These are phyloP conservation scores for Anodontia alba DNA, from an alignment of 2,888 invertebrate genomes.

Conservation along the genomic window DNA sequence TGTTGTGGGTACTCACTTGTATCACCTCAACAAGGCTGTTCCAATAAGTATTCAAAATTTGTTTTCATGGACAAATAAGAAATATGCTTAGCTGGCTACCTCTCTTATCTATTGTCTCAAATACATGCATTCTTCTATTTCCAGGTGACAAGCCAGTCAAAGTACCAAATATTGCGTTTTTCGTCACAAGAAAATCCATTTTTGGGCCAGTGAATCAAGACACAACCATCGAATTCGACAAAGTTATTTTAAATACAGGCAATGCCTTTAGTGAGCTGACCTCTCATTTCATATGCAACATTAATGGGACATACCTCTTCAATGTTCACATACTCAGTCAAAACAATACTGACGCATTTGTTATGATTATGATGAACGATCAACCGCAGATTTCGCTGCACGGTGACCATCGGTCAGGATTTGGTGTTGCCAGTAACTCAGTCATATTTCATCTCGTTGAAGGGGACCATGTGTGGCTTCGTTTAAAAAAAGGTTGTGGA, in stretches of 20 bases:
- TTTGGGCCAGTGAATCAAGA: conserved; percentile 83
- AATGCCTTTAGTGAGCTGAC: conserved; percentile 80
- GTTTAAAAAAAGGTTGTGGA: conserved; percentile 81
- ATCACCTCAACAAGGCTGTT: too few species aligned
- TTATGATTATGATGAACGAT: conserved; percentile 83
- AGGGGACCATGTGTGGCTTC: conserved; percentile 83
- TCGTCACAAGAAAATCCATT: conserved; percentile 78
- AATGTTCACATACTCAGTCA: conserved; percentile 81
- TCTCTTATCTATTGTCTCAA: too few species aligned
- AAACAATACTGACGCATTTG: conserved; percentile 80
- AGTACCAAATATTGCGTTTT: conserved; percentile 80
- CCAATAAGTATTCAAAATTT: too few species aligned
- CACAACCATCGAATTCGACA: conserved; percentile 81
- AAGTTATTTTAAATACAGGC: conserved; percentile 80
- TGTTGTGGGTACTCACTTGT: too few species aligned
- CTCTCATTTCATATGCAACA: conserved; percentile 81
- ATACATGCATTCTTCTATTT: conserved; percentile 24
- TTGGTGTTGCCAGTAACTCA: conserved; percentile 83
- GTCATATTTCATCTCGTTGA: conserved; percentile 77
- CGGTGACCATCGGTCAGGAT: conserved; percentile 82
- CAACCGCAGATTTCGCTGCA: conserved; percentile 82
- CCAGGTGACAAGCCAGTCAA: conserved; percentile 72
- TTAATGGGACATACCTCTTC: conserved; percentile 83
- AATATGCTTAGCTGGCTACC: too few species aligned
- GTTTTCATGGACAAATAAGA: too few species aligned